A percentile compares a stretch with the other conserved stretches of the same genome.
Evolutionary conservation across 2,797 vertebrate species (phyloP).

Genomic region (Chloroceryle amazona): DNA sequence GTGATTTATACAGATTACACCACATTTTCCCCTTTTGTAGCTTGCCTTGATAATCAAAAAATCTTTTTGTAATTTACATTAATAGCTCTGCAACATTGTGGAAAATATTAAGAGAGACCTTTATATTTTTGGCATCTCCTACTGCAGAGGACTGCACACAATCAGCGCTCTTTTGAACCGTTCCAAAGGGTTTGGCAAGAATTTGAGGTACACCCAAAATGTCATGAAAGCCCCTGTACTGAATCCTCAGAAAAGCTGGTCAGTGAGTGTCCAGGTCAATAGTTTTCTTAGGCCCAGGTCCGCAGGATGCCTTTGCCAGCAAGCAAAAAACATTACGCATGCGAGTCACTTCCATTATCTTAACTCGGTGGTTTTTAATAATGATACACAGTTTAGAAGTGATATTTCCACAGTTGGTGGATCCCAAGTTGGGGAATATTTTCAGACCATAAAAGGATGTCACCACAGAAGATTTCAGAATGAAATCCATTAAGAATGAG

Average conservation of each 20-base stretch:
- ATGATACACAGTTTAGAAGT: not conserved
- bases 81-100: conserved; percentile 65
- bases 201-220: conserved; percentile 50
- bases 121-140: conserved; percentile 68
- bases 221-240: conserved; percentile 51
- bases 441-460: not conserved
- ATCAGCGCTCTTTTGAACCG: conserved; percentile 20
- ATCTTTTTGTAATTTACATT: conserved; percentile 69
- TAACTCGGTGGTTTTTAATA: not conserved
- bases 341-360: not conserved
- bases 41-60: conserved; percentile 58
- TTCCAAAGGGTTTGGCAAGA: conserved; percentile 67
- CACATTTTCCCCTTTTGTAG: conserved; percentile 39
- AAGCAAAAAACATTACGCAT: not conserved
- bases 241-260: conserved; percentile 26
- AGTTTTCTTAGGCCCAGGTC: conserved; percentile 49
- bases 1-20: conserved; percentile 52
- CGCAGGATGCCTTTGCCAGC: not conserved
- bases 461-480: not conserved
- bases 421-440: not conserved
- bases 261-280: conserved; percentile 6
- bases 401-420: not conserved
- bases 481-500: not conserved
- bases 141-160: conserved; percentile 47
- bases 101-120: conserved; percentile 73